Percentiles rank a stretch among this genome's conserved stretches.
Evolutionary conservation across 2,113 vertebrate genomes (phyloP).

Genomic region (Leucoraja erinaceus): DNA sequence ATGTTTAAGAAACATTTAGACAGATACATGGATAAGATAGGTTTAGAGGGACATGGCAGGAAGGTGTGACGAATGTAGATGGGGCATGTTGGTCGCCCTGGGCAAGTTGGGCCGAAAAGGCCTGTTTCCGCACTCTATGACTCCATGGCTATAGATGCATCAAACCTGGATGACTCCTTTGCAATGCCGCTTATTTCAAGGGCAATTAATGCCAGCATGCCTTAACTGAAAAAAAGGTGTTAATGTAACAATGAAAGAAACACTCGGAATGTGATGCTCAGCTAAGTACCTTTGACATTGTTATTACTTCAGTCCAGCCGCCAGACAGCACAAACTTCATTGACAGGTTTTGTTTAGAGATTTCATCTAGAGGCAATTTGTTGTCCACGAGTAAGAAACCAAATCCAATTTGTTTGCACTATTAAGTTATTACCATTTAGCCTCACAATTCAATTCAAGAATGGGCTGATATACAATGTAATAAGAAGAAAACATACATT

Average conservation of each 20-base stretch:
- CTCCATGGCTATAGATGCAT: too few species aligned
- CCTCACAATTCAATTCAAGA: conserved; percentile 21
- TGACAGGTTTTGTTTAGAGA: neutral
- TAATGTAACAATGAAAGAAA: neutral
- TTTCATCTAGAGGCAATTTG: conserved; percentile 23
- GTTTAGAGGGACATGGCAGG: too few species aligned
- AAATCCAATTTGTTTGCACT: conserved; percentile 26
- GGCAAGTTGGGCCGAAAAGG: too few species aligned
- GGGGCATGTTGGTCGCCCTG: too few species aligned
- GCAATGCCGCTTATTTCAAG: too few species aligned
- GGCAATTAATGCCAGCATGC: too few species aligned
- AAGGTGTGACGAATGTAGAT: too few species aligned
- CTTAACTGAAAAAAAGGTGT: neutral
- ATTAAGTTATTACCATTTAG: conserved; percentile 34
- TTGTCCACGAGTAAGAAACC: conserved; percentile 17
- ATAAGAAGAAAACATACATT: conserved; percentile 31
- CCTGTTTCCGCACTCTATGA: too few species aligned
- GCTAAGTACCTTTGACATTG: conserved; percentile 23
- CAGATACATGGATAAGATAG: too few species aligned
- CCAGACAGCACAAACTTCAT: neutral
- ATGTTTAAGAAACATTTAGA: too few species aligned
- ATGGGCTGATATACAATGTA: conserved; percentile 3
- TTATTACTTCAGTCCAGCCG: neutral
- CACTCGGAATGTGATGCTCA: neutral
- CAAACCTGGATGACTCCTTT: too few species aligned